Evolutionary conservation across 35 echinoderm and acorn worm species (phyloP).

Genomic region (Heliocidaris tuberculata): DNA sequence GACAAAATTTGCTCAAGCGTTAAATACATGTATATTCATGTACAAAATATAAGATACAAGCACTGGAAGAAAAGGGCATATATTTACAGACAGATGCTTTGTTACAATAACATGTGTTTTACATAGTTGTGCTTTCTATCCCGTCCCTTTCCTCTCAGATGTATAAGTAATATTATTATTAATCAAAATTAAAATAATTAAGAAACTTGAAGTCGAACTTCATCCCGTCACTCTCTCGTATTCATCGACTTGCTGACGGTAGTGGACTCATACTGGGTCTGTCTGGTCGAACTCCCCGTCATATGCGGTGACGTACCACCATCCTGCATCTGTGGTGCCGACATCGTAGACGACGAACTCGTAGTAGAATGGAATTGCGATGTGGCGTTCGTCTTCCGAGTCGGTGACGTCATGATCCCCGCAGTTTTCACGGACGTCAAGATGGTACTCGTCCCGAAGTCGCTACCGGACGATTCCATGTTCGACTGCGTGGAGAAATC

Average conservation of each 20-base stretch:
- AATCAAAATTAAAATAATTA: too few species aligned
- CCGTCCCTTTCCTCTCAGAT: too few species aligned
- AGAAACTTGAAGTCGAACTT: too few species aligned
- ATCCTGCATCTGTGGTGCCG: background rate
- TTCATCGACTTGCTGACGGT: background rate
- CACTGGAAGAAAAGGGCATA: too few species aligned
- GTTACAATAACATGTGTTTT: too few species aligned
- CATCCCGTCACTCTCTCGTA: background rate
- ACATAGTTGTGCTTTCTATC: too few species aligned
- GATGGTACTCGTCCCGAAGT: background rate
- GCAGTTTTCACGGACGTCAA: background rate
- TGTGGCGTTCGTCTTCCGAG: background rate
- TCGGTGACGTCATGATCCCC: conserved; percentile 15
- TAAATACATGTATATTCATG: too few species aligned
- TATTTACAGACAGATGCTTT: too few species aligned
- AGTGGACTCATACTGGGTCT: conserved; percentile 24
- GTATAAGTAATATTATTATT: too few species aligned
- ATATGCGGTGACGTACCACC: background rate
- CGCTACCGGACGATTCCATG: background rate
- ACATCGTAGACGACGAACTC: conserved; percentile 12
- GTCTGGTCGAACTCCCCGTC: conserved; percentile 29
- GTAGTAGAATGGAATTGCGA: conserved; percentile 17
- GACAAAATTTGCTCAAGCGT: too few species aligned
- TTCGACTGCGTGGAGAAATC: conserved; percentile 1
- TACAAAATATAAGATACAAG: too few species aligned